Evolutionary conservation across 2,888 invertebrate species (phyloP), one percentile per base, ranked within the genome.

Genomic region (Apamea epomidion): DNA sequence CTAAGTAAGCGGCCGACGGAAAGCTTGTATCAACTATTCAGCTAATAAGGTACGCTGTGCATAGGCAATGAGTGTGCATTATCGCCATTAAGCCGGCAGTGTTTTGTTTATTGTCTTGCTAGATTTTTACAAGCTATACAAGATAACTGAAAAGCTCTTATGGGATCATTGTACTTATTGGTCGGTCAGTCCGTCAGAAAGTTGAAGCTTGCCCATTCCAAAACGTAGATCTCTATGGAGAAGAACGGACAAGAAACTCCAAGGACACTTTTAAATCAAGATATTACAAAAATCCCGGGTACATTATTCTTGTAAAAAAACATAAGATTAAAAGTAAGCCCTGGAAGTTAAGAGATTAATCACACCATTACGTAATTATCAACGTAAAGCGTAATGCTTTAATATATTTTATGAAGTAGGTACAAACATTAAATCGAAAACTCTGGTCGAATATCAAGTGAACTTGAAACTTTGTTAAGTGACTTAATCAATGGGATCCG

Each of bases 11-110:
- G 72, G 67, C 42, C 18, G 32, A 75, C 64, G 72, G 84, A 81
- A 76, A 80, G 81, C 70, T 76, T 58, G 45, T 74, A 87, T 90
- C 82, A 85, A 87, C 71, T 82, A 90, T 91, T 87, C 84, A 88
- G 45, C 72, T 88, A 89, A 88, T 88, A 88, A 82, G 87, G 32
- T 72, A 48, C 60, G 21, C 75, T 42, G 48, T 72, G 77, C 78
- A 84, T 85, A 54, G 4, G 14, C 48, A 58, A 90, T 60, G 76
- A 75, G 51, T 10, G 7, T 51, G 54, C n/a, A 75, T 82, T 82
- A 75, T 74, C 64, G 62, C 37, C 25, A 29, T 21, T 32, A 7
- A 16, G 16, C 0, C 4, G 37, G 5, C 25, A 65, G 37, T 74
- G 74, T 75, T 73, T 67, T 62, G 25, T 85, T 84, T 48, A 54